Evolutionary conservation across 2,113 vertebrate species (phyloP).

Genomic region (Planiliza haematocheilus): DNA sequence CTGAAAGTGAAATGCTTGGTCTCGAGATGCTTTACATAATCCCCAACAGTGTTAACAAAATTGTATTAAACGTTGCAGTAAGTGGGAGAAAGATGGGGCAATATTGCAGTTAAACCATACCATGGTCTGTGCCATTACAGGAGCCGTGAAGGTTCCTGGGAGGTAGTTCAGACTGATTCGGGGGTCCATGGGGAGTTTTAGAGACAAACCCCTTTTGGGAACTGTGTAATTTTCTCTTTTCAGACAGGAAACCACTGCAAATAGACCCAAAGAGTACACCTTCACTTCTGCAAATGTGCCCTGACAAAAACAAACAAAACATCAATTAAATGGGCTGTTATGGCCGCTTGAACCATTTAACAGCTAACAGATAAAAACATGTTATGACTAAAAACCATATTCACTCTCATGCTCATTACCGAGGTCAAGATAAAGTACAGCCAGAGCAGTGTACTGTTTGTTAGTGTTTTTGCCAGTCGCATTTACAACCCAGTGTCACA

Average conservation of each 20-base stretch:
- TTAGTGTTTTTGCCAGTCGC: too few species aligned
- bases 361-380: not conserved
- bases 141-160: constrained; percentile 83
- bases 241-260: constrained; percentile 89
- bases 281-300: constrained; percentile 86
- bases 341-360: too few species aligned
- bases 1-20: not conserved
- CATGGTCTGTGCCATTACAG: constrained; percentile 85
- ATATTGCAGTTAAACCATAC: constrained; percentile 68
- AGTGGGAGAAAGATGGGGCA: not conserved
- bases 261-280: constrained; percentile 87
- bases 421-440: too few species aligned
- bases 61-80: not conserved
- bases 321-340: not conserved
- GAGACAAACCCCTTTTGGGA: constrained; percentile 81
- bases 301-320: constrained; percentile 52
- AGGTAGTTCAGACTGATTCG: constrained; percentile 87
- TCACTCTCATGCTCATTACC: too few species aligned
- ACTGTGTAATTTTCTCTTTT: constrained; percentile 88
- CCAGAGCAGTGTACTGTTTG: too few species aligned
- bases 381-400: not conserved
- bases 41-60: not conserved
- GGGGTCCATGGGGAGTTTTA: constrained; percentile 86
- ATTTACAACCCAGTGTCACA: too few species aligned
- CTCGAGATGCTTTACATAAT: not conserved